Evolutionary conservation across 2,113 vertebrate genomes (phyloP).

Genomic region (Alosa alosa): DNA sequence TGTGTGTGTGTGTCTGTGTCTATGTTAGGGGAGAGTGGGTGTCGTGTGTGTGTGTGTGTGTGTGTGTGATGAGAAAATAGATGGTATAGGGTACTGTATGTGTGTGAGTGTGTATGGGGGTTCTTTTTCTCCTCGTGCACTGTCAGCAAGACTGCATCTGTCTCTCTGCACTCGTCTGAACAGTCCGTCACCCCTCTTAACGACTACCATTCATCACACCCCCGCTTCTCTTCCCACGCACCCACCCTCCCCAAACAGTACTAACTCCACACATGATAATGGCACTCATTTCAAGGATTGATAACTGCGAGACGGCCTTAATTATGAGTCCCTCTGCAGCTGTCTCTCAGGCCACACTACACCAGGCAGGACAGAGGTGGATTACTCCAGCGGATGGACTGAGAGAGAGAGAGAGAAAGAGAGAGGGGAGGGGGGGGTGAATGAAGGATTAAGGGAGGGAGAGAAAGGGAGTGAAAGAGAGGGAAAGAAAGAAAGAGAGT

Average conservation of each 20-base stretch:
- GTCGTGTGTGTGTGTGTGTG: neutral
- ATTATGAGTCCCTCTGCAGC: conserved; percentile 49
- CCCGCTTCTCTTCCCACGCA: neutral
- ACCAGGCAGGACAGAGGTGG: conserved; percentile 8
- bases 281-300: conserved; percentile 53
- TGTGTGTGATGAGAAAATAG: neutral
- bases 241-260: conserved; percentile 34
- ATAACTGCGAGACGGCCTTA: conserved; percentile 56
- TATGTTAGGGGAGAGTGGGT: neutral
- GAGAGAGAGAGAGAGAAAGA: neutral
- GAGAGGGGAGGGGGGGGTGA: neutral
- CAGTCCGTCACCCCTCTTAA: conserved; percentile 58
- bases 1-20: neutral
- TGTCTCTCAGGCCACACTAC: neutral
- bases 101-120: neutral
- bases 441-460: neutral
- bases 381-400: neutral
- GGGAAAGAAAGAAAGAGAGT: neutral
- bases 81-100: neutral
- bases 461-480: neutral
- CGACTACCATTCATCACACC: conserved; percentile 68
- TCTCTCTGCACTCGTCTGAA: conserved; percentile 42
- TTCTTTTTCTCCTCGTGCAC: neutral
- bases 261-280: conserved; percentile 61
- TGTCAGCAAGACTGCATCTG: conserved; percentile 38